Percentiles rank a stretch among this genome's conserved stretches.
phyloP scores from a whole-genome alignment of 64 coral and sea anemone species.

The Pachyseris speciosa region DNA sequence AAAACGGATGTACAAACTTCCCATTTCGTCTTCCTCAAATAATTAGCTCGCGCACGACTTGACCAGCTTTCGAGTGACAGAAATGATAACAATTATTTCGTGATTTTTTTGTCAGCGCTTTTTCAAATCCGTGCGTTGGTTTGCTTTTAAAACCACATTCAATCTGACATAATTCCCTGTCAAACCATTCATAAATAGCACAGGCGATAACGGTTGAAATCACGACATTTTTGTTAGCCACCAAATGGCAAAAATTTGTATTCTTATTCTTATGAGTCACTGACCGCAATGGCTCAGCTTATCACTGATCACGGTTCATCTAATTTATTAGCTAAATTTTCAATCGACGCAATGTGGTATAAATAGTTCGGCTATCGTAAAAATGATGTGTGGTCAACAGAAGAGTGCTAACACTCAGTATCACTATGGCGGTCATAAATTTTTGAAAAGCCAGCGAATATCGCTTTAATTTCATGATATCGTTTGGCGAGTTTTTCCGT shows the following conservation, averaged over 20 bases:
- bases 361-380: not conserved
- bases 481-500: not conserved
- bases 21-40: not conserved
- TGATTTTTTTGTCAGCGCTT: not conserved
- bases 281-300: not conserved
- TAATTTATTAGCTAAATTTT: not conserved
- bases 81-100: not conserved
- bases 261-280: not conserved
- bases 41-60: not conserved
- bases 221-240: not conserved
- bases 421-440: not conserved
- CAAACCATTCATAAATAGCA: not conserved
- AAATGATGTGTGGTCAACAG: not conserved
- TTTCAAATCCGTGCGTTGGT: not conserved
- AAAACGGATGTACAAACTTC: not conserved
- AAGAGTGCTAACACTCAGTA: not conserved
- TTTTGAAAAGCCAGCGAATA: not conserved
- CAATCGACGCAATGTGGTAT: not conserved
- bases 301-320: not conserved
- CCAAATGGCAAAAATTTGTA: not conserved
- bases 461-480: not conserved
- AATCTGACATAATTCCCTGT: not conserved
- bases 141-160: not conserved
- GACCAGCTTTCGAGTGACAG: not conserved
- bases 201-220: not conserved